These are phyloP conservation scores for Gorsachius goisagi DNA, from an alignment of 2,113 vertebrate genomes.

Conservation along the genomic window DNA sequence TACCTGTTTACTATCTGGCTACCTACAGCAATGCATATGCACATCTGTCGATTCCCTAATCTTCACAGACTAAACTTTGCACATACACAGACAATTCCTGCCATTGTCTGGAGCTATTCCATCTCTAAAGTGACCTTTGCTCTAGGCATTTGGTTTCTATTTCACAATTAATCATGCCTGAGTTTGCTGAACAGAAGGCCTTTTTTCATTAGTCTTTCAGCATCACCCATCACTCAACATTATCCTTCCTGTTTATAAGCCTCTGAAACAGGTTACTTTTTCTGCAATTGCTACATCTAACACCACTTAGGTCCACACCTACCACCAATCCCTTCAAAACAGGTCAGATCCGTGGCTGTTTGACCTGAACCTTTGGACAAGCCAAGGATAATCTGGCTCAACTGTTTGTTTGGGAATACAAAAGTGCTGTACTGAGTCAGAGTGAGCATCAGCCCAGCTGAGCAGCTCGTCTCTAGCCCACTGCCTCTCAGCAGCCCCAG, in stretches of 20 bases:
- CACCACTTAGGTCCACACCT: background rate
- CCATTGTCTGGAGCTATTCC: background rate
- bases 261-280: background rate
- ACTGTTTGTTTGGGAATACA: background rate
- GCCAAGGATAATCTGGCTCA: background rate
- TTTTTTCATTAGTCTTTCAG: background rate
- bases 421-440: fast-evolving
- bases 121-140: background rate
- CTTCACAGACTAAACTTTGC: too few relatives aligned
- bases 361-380: background rate
- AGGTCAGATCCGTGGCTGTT: background rate
- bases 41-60: background rate
- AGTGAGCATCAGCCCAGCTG: background rate
- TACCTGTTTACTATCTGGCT: background rate
- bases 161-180: background rate
- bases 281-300: background rate
- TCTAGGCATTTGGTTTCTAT: background rate
- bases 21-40: background rate
- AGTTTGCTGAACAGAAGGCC: background rate
- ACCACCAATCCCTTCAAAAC: background rate
- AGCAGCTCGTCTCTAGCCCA: fast-evolving
- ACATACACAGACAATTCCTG: background rate
- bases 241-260: background rate
- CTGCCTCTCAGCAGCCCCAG: background rate
- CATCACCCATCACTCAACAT: background rate